Base-by-base conservation (phyloP, 2,888 invertebrate genomes). In the Limnephilus lunatus region DNA sequence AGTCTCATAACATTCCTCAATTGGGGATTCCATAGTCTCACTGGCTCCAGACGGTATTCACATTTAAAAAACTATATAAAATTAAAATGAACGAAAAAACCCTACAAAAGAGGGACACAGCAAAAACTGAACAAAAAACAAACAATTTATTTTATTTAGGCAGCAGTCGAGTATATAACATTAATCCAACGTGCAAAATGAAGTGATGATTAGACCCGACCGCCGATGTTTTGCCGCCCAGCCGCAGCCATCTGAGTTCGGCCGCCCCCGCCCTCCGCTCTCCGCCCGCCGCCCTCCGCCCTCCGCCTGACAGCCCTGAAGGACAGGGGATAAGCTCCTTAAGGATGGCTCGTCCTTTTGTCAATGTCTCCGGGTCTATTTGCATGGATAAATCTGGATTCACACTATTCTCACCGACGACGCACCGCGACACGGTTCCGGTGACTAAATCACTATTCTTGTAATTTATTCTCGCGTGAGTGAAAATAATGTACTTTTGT, bases 281-380 rank as follows among this genome's bases (percentile, higher is more conserved):
- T 25, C 32, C 25, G 15, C 11, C 32, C 30, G 44, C 48, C 48
- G 48, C 15, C 48, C 15, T 85, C 48, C 7, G 32, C 89, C 89
- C 80, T 48, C 30, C 32, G 83, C 82, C 19, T 92, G 92, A 85
- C 92, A 92, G 92, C 92, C 83, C 85, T 92, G 91, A 89, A 92
- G 93, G 93, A 91, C 92, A 91, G 35, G 90, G 93, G 93, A 93
- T 93, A 93, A 93, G 93, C 93, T 92, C 91, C 93, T 93, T 91
- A 93, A 90, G 92, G 89, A 90, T 81, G 82, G 85, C 86, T 91
- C 89, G 92, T 93, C 92, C 91, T 93, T 93, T 93, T 93, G 90
- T 93, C 93, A 93, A 91, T 92, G 93, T 93, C 93, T 92, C 89
- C 87, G 82, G 44, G 89, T 92, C 90, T 93, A 93, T 93, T 93